phyloP scores from a whole-genome alignment of 2,888 invertebrate genomes.

The Neoaliturus tenellus region DNA sequence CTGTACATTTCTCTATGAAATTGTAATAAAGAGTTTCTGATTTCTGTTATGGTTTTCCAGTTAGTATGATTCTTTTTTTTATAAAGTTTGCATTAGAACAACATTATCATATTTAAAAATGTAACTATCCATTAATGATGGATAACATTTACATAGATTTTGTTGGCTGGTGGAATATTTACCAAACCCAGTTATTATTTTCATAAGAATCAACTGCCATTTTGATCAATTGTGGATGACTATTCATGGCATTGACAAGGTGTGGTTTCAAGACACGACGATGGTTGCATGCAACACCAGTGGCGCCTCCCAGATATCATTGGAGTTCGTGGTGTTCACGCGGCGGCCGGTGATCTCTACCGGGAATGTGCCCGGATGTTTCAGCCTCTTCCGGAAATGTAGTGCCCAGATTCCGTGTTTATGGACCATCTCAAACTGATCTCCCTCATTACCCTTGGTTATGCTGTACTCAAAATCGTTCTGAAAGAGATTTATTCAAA shows the following conservation, averaged over 20 bases:
- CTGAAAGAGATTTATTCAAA: constrained; percentile 69
- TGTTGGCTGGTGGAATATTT: no score
- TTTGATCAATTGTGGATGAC: no score
- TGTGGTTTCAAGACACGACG: constrained; percentile 55
- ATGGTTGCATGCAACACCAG: constrained; percentile 60
- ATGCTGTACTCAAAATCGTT: constrained; percentile 77
- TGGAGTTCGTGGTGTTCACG: constrained; percentile 8
- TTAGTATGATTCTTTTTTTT: no score
- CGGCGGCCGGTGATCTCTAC: constrained; percentile 75
- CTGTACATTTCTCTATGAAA: no score
- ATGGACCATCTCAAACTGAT: constrained; percentile 76
- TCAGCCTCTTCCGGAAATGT: constrained; percentile 77
- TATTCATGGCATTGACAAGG: no score
- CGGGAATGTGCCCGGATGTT: constrained; percentile 75
- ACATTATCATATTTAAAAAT: no score
- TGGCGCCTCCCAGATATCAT: constrained; percentile 55
- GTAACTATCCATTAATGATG: no score
- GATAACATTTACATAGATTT: background rate
- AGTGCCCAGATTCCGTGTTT: constrained; percentile 78
- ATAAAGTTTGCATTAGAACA: no score
- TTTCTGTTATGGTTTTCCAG: no score
- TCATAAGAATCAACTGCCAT: no score
- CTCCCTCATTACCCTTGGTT: constrained; percentile 76
- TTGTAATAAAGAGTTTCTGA: no score
- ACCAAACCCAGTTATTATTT: no score